Base-by-base conservation (phyloP, 2,888 invertebrate genomes). In the Dynastes tityus region DNA sequence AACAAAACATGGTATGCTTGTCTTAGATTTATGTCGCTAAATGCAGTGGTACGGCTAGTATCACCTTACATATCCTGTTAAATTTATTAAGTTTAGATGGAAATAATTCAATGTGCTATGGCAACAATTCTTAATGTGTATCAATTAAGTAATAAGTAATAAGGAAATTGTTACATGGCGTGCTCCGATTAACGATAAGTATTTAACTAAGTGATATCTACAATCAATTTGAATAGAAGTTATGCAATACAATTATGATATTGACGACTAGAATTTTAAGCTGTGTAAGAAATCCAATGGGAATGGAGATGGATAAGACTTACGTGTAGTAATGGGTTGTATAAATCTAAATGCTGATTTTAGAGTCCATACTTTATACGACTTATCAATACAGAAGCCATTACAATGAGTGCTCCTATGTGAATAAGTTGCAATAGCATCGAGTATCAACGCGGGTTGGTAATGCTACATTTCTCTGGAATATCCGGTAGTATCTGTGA, bases 11-110 rank as follows among this genome's bases (percentile, higher is more conserved):
- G 9, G 51, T 49, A 68, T 68, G 27, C 27, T 49, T 22, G 55
- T 71, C 45, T 74, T 45, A 74, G 73, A 61, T 61, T 73, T 73
- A 55, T 58, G 37, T 73, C 40, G 40, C 22, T 2, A 40, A 45
- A 61, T 3, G 37, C 55, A 22, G 8, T 61, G 58, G 45, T 22
- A 29, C 45, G 22, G 27, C 22, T 2, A 27, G 73, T 61, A 61
- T 74, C 61, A 27, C 27, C 6, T 74, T 74, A 61, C 61, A 61
- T 74, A 61, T 74, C 49, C 73, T 74, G 27, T 61, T 61, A 61
- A 63, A 74, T 29, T 74, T 63, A 61, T 74, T 74, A 61, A 63
- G 61, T 58, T 63, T 32, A n/a, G 29, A 45, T 29, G 61, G 73
- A 61, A 74, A 74, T 74, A 61, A 61, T 22, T 61, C 22, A 45